These are phyloP conservation scores for Megaustenia siamemsis DNA, from an alignment of 2,888 invertebrate species.

Conservation along the genomic window DNA sequence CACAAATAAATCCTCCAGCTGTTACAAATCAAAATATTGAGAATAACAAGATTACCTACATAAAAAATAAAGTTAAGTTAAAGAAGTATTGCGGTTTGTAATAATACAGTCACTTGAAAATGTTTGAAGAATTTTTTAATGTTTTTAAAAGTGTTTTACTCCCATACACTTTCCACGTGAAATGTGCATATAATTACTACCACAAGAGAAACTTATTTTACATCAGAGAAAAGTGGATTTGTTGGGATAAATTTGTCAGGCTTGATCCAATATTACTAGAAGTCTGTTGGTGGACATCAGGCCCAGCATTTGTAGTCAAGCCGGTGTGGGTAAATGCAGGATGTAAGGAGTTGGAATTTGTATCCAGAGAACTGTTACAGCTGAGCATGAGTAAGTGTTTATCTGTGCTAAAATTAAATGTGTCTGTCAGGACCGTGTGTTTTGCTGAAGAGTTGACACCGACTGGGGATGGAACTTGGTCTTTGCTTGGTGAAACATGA, in stretches of 20 bases:
- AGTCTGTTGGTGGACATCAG: slow-evolving; percentile 5
- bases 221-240: slow-evolving; percentile 26
- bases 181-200: not conserved
- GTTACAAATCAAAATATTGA: too few species aligned
- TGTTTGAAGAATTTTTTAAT: too few species aligned
- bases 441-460: not conserved
- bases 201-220: not conserved
- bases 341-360: not conserved
- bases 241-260: slow-evolving; percentile 25
- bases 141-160: too few species aligned
- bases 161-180: not conserved
- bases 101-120: too few species aligned
- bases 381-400: slow-evolving; percentile 15
- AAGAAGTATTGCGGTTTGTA: too few species aligned
- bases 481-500: not conserved
- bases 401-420: not conserved
- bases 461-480: slow-evolving; percentile 1
- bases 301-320: not conserved
- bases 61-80: too few species aligned
- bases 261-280: slow-evolving; percentile 3
- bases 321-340: not conserved
- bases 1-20: too few species aligned
- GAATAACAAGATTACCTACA: too few species aligned
- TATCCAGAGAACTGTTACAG: not conserved
- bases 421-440: not conserved